These are phyloP conservation scores for Corvus hawaiiensis DNA, from an alignment of 2,113 vertebrate genomes.

Conservation along the genomic window DNA sequence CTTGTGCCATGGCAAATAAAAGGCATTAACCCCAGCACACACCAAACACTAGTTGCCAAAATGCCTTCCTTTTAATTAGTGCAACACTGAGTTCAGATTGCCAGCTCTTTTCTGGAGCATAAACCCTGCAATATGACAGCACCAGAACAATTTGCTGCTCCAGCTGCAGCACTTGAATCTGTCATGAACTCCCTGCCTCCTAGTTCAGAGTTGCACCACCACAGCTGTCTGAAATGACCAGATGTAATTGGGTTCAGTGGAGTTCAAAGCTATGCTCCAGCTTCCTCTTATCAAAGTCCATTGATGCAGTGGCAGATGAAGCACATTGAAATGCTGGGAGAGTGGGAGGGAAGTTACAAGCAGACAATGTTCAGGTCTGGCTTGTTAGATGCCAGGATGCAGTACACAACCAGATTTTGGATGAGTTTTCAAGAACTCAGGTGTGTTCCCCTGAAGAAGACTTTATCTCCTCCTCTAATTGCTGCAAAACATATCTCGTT, in stretches of 20 bases:
- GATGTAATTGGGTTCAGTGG: constrained; percentile 76
- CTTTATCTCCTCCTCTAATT: constrained; percentile 40
- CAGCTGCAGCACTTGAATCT: constrained; percentile 30
- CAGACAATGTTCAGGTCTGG: constrained; percentile 47
- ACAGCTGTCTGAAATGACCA: constrained; percentile 72
- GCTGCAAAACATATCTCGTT: constrained; percentile 48
- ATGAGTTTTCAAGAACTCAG: constrained; percentile 49
- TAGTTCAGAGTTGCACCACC: constrained; percentile 67
- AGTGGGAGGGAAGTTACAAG: constrained; percentile 64
- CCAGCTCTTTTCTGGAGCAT: not conserved
- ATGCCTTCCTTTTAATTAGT: constrained; percentile 47
- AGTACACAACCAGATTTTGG: constrained; percentile 45
- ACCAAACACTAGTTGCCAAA: not conserved
- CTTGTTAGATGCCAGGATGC: constrained; percentile 53
- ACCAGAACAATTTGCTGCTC: constrained; percentile 37
- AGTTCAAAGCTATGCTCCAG: constrained; percentile 74
- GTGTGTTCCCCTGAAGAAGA: constrained; percentile 57
- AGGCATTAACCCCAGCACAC: not conserved
- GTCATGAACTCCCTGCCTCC: constrained; percentile 64
- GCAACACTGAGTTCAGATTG: constrained; percentile 31
- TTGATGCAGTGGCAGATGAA: constrained; percentile 63
- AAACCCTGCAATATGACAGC: constrained; percentile 28
- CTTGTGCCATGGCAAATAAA: not conserved
- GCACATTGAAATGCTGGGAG: constrained; percentile 53
- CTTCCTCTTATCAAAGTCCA: constrained; percentile 74